phyloP scores from a whole-genome alignment of 2,888 invertebrate species.

The Arctia plantaginis region DNA sequence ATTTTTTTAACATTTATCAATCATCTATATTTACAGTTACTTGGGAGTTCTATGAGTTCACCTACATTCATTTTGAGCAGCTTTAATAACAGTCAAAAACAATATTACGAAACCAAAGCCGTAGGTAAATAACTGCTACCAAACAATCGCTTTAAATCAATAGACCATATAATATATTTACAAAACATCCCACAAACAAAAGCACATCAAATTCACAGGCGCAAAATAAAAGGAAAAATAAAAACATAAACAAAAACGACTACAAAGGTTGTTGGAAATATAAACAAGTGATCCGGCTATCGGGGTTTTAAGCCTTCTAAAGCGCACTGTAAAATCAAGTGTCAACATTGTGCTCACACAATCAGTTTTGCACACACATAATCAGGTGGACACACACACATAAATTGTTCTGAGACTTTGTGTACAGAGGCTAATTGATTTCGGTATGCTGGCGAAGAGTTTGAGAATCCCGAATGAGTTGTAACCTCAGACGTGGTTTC shows the following conservation, averaged over 20 bases:
- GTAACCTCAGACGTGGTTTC: background rate
- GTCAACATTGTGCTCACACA: constrained; percentile 58
- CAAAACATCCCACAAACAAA: constrained; percentile 8
- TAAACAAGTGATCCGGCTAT: constrained; percentile 33
- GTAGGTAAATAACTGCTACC: background rate
- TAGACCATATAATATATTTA: background rate
- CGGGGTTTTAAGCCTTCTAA: constrained; percentile 50
- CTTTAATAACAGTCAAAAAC: background rate
- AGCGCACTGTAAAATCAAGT: constrained; percentile 52
- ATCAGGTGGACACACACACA: constrained; percentile 65
- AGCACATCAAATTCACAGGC: constrained; percentile 5
- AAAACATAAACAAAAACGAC: constrained; percentile 24
- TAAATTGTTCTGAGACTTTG: constrained; percentile 66
- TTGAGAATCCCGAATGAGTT: constrained; percentile 11
- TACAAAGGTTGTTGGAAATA: constrained; percentile 17
- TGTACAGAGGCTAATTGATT: constrained; percentile 78
- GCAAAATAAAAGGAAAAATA: constrained; percentile 16
- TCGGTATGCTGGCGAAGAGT: constrained; percentile 55
- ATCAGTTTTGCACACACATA: constrained; percentile 61
- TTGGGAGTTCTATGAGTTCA: background rate
- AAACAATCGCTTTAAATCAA: background rate
- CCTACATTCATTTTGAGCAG: background rate
- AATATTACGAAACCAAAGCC: background rate
- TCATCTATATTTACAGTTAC: background rate
- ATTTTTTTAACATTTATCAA: background rate